These are phyloP conservation scores for Adelges cooleyi DNA, from an alignment of 1,140 invertebrate genomes.

Conservation along the genomic window DNA sequence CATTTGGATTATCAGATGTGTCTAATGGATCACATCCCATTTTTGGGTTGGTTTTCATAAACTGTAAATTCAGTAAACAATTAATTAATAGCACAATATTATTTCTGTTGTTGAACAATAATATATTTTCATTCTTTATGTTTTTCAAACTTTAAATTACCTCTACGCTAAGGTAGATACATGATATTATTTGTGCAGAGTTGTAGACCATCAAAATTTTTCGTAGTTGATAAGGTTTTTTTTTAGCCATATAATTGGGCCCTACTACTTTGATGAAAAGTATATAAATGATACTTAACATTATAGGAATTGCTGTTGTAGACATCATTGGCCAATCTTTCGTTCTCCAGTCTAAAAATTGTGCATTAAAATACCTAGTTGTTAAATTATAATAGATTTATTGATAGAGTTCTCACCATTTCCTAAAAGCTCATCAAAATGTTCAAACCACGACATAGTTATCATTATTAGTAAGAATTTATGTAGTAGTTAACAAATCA, in stretches of 20 bases:
- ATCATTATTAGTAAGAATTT: background rate
- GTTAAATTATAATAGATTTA: background rate
- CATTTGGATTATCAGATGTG: constrained; percentile 38
- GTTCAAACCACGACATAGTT: constrained; percentile 4
- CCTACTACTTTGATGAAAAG: constrained; percentile 59
- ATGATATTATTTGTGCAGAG: constrained; percentile 42
- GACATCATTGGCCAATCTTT: constrained; percentile 50
- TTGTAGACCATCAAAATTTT: constrained; percentile 42
- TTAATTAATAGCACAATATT: no score
- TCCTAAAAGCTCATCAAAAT: background rate
- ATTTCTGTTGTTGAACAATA: no score
- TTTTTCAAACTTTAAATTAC: constrained; percentile 34
- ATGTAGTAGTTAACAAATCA: no score
- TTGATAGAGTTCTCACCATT: background rate
- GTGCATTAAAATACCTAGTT: background rate
- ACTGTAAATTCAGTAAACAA: constrained; percentile 11
- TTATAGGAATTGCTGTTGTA: constrained; percentile 44
- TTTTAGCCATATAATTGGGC: constrained; percentile 47
- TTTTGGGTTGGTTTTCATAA: constrained; percentile 41
- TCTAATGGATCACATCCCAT: constrained; percentile 45
- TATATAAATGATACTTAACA: constrained; percentile 54
- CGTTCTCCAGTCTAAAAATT: constrained; percentile 47
- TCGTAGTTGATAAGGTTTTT: constrained; percentile 33
- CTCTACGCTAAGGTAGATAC: constrained; percentile 40
- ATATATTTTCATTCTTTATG: no score